phyloP scores from a whole-genome alignment of 2,888 invertebrate species.

The Hypolimnas misippus region DNA sequence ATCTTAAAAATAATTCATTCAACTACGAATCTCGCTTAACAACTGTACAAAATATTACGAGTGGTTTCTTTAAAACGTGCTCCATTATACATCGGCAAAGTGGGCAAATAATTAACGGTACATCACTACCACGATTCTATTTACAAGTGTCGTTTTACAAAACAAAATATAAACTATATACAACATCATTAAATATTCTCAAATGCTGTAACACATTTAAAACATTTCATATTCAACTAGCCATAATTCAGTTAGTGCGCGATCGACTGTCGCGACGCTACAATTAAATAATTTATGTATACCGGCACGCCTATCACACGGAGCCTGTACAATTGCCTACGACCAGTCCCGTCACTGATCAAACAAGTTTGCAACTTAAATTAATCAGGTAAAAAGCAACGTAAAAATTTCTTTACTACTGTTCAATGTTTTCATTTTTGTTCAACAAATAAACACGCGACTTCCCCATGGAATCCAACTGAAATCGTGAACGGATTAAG shows the following conservation, averaged over 20 bases:
- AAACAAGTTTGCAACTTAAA: conserved; percentile 39
- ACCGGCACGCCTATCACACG: conserved; percentile 46
- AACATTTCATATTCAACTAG: conserved; percentile 83
- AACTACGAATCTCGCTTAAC: conserved; percentile 80
- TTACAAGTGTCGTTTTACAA: conserved; percentile 77
- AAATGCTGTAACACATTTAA: conserved; percentile 84
- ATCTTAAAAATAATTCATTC: conserved; percentile 79
- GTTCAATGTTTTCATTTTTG: conserved; percentile 43
- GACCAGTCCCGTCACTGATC: conserved; percentile 49
- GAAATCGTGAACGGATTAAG: conserved; percentile 12
- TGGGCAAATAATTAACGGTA: conserved; percentile 71
- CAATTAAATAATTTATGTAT: conserved; percentile 63
- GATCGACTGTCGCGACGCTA: conserved; percentile 58
- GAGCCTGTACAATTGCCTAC: conserved; percentile 67
- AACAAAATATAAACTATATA: conserved; percentile 84
- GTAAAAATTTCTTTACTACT: conserved; percentile 46
- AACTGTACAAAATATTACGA: conserved; percentile 82
- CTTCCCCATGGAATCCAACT: conserved; percentile 13
- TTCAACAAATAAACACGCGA: conserved; percentile 55
- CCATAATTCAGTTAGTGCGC: conserved; percentile 73
- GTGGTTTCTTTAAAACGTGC: conserved; percentile 80
- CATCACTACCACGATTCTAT: conserved; percentile 66
- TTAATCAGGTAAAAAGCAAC: conserved; percentile 42
- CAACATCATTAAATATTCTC: conserved; percentile 83
- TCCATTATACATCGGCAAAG: conserved; percentile 68